These are phyloP conservation scores for Sturnus vulgaris DNA, from an alignment of 2,113 vertebrate species.

Conservation along the genomic window DNA sequence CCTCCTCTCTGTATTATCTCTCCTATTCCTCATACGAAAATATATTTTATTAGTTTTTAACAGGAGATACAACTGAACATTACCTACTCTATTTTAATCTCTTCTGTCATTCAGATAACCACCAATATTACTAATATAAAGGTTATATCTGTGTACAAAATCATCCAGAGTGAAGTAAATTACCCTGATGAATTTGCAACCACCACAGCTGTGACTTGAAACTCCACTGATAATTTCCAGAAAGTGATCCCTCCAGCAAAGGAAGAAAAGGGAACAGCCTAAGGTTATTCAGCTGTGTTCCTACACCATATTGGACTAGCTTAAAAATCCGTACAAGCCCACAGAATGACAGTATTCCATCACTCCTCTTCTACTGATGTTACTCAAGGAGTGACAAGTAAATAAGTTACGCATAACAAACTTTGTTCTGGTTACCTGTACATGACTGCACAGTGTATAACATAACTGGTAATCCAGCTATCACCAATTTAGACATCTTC, in stretches of 20 bases:
- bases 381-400: not conserved
- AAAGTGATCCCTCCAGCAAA: not conserved
- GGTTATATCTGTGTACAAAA: not conserved
- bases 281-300: not conserved
- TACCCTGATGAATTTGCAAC: not conserved
- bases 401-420: not conserved
- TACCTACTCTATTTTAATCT: not conserved
- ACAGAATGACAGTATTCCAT: not conserved
- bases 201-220: not conserved
- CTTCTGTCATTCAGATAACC: not conserved
- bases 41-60: not conserved
- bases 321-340: not conserved
- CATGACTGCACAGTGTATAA: not conserved
- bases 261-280: not conserved
- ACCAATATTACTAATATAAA: not conserved
- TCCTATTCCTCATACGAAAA: not conserved
- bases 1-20: not conserved
- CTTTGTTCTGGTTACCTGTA: not conserved
- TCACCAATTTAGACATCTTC: not conserved
- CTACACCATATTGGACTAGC: not conserved
- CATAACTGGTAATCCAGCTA: not conserved
- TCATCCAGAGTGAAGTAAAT: not conserved
- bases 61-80: not conserved
- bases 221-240: not conserved
- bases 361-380: accelerated